Base-by-base conservation (phyloP, 2,888 invertebrate species). In the Bedellia somnulentella region DNA sequence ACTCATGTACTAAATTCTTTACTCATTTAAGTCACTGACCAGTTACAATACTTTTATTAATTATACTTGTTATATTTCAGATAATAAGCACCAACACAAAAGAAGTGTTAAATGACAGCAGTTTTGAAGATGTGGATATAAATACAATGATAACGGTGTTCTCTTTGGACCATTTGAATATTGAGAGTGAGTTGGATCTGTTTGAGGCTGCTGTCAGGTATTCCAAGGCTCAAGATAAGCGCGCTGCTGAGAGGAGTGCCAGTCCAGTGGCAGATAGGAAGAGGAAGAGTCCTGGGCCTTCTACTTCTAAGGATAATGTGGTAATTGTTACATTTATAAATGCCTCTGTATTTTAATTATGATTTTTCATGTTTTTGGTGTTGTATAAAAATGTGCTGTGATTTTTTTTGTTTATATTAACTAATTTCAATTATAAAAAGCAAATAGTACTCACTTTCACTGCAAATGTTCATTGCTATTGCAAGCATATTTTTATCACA, bases 51-150 rank as follows among this genome's bases (percentile, higher is more conserved):
- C n/a, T n/a, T n/a, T n/a, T n/a, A n/a, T n/a, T n/a, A n/a, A n/a
- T n/a, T n/a, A n/a, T n/a, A n/a, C n/a, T n/a, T n/a, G n/a, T n/a
- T n/a, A n/a, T n/a, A n/a, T 53, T 66, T 9, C 59, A 87, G 82
- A 85, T 91, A 30, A 90, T 91, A 33, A 83, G 85, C 42, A 81
- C 81, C 14, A 84, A 86, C 45, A 91, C 91, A 0, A 80, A 82
- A 38, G 86, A 88, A 42, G 87, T 91, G 0, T 52, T 92, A 3
- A 80, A 79, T 1, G 87, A 89, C 52, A 76, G 81, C 12, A 87
- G 85, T 44, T 91, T 91, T 59, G 82, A 85, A 36, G 90, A 91
- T 33, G 82, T 88, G 1, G 88, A 90, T 43, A 54, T 86, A 2
- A 81, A 80, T 28, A 91, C 91, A 0, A 64, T 92, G 17, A 73